Evolutionary conservation across 2,888 invertebrate species (phyloP).

Genomic region (Melieria omissa): DNA sequence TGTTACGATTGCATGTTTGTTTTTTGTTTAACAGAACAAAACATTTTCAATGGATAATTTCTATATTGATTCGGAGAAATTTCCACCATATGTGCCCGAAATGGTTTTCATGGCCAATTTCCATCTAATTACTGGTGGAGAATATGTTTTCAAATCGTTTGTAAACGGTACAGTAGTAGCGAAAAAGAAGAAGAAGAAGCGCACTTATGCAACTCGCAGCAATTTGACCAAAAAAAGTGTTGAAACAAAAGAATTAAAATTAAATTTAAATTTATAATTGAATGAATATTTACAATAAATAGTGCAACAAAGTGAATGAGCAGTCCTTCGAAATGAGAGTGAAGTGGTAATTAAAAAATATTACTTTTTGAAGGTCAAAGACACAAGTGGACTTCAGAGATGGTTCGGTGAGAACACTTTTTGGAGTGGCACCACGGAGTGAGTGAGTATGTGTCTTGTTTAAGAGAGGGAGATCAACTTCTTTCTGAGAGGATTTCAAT

Average conservation of each 20-base stretch:
- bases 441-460: no score
- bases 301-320: no score
- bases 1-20: neutral
- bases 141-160: conserved; percentile 10
- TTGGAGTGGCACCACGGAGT: no score
- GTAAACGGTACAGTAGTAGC: neutral
- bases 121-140: neutral
- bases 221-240: neutral
- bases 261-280: neutral
- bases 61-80: conserved; percentile 10
- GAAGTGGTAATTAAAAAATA: no score
- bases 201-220: neutral
- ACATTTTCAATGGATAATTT: neutral
- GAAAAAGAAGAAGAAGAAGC: neutral
- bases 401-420: no score
- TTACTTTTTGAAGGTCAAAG: no score
- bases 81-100: conserved; percentile 18
- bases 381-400: no score
- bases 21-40: conserved; percentile 14
- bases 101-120: neutral
- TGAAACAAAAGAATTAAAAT: neutral
- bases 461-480: no score
- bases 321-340: no score
- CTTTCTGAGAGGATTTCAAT: no score
- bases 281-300: neutral